Evolutionary conservation across 2,888 invertebrate species (phyloP).

Genomic region (Strigamia maritima): DNA sequence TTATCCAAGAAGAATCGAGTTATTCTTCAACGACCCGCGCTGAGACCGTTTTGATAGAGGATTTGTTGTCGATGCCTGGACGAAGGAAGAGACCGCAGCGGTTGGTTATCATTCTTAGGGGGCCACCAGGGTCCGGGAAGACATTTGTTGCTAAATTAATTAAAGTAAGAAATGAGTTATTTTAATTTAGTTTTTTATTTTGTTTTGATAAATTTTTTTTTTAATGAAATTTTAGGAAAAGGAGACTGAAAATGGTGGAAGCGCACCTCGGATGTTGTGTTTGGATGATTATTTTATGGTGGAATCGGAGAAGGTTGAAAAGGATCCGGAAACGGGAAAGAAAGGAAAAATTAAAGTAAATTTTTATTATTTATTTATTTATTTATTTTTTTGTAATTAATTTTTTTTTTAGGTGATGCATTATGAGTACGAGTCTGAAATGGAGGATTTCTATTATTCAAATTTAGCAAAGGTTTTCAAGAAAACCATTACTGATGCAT

Average conservation of each 20-base stretch:
- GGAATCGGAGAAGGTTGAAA: constrained; percentile 56
- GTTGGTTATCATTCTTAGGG: constrained; percentile 84
- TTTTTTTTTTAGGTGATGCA: constrained; percentile 63
- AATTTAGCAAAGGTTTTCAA: constrained; percentile 85
- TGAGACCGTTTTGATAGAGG: constrained; percentile 66
- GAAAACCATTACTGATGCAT: constrained; percentile 83
- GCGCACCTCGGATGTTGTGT: constrained; percentile 85
- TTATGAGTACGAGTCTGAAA: constrained; percentile 81
- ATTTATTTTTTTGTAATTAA: not conserved
- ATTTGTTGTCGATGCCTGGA: constrained; percentile 75
- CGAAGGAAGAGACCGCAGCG: constrained; percentile 71
- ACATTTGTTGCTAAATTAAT: constrained; percentile 83
- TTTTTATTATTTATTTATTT: no score
- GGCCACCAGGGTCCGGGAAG: constrained; percentile 93
- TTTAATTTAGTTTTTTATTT: constrained; percentile 50
- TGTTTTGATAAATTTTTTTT: constrained; percentile 21
- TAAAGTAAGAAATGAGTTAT: constrained; percentile 79
- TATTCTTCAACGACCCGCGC: constrained; percentile 34
- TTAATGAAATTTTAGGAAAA: constrained; percentile 57
- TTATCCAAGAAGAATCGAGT: not conserved
- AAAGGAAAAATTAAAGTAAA: constrained; percentile 62
- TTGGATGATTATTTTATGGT: constrained; percentile 94
- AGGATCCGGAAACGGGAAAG: constrained; percentile 70
- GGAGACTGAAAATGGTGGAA: constrained; percentile 77
- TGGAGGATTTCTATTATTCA: constrained; percentile 76